Conservation (phyloP, 2,888 invertebrate species). For the Teleiodes luculella region DNA sequence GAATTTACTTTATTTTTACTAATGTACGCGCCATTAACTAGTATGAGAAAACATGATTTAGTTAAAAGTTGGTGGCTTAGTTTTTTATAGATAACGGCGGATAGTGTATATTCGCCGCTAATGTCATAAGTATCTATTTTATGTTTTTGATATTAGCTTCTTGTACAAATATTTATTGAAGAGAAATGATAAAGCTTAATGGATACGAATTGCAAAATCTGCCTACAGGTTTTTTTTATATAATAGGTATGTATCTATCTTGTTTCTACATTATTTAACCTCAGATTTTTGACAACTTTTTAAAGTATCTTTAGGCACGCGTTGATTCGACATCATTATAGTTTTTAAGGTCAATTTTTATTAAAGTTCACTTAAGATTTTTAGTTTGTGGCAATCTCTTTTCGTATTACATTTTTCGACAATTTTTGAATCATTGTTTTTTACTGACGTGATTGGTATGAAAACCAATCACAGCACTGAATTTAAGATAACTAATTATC, state of each 20-base stretch:
- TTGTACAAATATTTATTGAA: constrained; percentile 73
- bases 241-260: too few relatives aligned
- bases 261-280: too few relatives aligned
- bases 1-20: constrained; percentile 26
- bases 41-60: constrained; percentile 5
- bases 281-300: too few relatives aligned
- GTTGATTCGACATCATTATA: not conserved
- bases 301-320: too few relatives aligned
- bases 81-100: constrained; percentile 14
- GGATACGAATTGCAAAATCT: constrained; percentile 44
- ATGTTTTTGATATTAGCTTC: constrained; percentile 31
- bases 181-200: constrained; percentile 47
- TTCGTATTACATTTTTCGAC: not conserved
- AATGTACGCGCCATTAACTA: constrained; percentile 28
- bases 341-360: too few relatives aligned
- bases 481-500: constrained; percentile 46
- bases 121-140: too few relatives aligned
- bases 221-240: not conserved
- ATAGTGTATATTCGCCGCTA: constrained; percentile 27
- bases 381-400: not conserved
- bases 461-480: constrained; percentile 17
- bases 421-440: not conserved
- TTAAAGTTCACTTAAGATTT: not conserved
- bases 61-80: not conserved
- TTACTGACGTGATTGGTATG: not conserved